phyloP scores from a whole-genome alignment of 1,140 invertebrate species.

The Bombus terrestris region DNA sequence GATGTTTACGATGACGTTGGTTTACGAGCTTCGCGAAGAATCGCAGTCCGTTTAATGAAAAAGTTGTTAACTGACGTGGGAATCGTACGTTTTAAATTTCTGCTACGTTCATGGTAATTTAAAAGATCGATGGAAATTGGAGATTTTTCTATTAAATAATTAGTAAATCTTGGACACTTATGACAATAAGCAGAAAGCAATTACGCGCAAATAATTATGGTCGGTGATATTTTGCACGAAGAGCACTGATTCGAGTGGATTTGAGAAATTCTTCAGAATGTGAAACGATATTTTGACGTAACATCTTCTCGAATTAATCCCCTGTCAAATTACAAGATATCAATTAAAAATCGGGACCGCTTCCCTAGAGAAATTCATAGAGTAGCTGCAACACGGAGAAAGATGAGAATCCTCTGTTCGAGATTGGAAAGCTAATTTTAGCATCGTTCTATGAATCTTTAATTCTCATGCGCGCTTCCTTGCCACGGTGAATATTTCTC shows the following conservation, averaged over 20 bases:
- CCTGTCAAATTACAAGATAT: no score
- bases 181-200: no score
- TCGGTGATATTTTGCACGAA: background rate
- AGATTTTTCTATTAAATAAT: background rate
- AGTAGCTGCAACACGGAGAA: background rate
- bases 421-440: background rate
- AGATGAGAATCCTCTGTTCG: background rate
- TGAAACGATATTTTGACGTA: background rate
- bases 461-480: background rate
- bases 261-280: background rate
- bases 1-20: background rate
- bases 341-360: background rate
- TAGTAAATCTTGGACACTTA: rapidly evolving
- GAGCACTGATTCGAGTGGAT: no score
- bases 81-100: background rate
- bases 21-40: no score
- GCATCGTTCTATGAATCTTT: background rate
- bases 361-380: background rate
- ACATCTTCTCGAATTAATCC: background rate
- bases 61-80: background rate
- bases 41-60: background rate
- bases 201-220: no score
- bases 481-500: background rate
- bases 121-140: background rate
- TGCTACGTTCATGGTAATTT: background rate